Base-by-base conservation (phyloP, 2,888 invertebrate species). In the Microchrysa polita region DNA sequence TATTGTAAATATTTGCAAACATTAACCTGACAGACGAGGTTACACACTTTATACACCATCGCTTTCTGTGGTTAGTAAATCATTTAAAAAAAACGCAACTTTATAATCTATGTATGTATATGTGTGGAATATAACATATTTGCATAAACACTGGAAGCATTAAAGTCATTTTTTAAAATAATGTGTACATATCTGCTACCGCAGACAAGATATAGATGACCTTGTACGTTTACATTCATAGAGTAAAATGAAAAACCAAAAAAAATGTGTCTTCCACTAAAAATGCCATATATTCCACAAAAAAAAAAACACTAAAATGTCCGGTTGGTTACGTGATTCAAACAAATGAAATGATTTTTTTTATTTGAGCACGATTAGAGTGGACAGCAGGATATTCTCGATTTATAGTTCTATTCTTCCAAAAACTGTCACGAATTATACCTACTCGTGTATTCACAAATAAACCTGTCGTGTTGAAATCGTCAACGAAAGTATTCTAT, bases 141-240 rank as follows among this genome's bases (percentile, higher is more conserved):
- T 65, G 65, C 65, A 65, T 65, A 65, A 65, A 65, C 20, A 65
- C 65, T 48, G 65, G 65, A 22, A 65, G 65, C 65, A 44, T 44
- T 48, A 65, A 65, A 65, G 44, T n/a, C 20, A 65, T 48, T 48
- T 65, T 7, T 44, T 48, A 12, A 48, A 48, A 48, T 4, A 48
- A 48, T n/a, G n/a, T n/a, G n/a, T n/a, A n/a, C n/a, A n/a, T 48
- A 48, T 48, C 16, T 48, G 48, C 48, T 48, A 48, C 48, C 48
- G n/a, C n/a, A n/a, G 12, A n/a, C 16, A n/a, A n/a, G 48, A 48
- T 4, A n/a, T 12, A 48, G 48, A 48, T n/a, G 48, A 48, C 48
- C 48, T 48, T 48, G 48, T 48, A 48, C 48, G 48, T 48, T 12
- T 7, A 48, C 12, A n/a, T 48, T 48, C 48, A n/a, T n/a, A 12